Percentiles rank a stretch among this genome's conserved stretches.
These are phyloP conservation scores for Pavo muticus DNA, from an alignment of 2,113 vertebrate species.

Conservation along the genomic window DNA sequence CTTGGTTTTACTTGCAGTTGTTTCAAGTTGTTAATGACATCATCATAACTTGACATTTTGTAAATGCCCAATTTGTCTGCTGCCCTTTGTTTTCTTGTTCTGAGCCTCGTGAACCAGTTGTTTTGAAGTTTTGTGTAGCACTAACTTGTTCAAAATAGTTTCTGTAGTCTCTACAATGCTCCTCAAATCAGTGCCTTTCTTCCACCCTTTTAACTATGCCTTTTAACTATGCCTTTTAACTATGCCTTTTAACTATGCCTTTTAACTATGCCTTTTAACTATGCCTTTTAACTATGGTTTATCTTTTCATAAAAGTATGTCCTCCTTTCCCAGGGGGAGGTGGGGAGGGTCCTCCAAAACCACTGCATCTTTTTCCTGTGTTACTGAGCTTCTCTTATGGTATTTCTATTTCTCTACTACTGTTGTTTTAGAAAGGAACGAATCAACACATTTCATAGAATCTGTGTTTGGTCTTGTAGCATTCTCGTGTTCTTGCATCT, in stretches of 20 bases:
- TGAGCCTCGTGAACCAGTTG: fast-evolving
- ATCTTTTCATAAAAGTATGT: neutral
- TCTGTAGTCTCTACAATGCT: neutral
- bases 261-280: too few species aligned
- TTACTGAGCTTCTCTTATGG: neutral
- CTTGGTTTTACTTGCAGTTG: neutral
- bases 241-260: too few species aligned
- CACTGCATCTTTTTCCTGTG: neutral
- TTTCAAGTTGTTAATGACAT: neutral
- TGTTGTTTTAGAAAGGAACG: neutral
- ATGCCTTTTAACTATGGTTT: neutral
- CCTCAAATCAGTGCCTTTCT: neutral
- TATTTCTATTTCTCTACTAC: neutral
- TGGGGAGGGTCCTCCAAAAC: neutral
- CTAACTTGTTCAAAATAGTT: neutral
- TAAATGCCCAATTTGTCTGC: neutral
- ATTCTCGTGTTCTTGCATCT: neutral
- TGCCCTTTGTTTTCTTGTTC: neutral
- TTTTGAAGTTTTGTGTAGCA: neutral
- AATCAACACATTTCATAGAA: neutral
- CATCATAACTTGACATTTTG: neutral
- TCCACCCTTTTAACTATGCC: neutral
- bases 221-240: neutral
- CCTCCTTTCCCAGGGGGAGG: neutral
- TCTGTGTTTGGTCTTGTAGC: neutral